phyloP scores from a whole-genome alignment of 2,888 invertebrate species.

The Tiphia femorata region DNA sequence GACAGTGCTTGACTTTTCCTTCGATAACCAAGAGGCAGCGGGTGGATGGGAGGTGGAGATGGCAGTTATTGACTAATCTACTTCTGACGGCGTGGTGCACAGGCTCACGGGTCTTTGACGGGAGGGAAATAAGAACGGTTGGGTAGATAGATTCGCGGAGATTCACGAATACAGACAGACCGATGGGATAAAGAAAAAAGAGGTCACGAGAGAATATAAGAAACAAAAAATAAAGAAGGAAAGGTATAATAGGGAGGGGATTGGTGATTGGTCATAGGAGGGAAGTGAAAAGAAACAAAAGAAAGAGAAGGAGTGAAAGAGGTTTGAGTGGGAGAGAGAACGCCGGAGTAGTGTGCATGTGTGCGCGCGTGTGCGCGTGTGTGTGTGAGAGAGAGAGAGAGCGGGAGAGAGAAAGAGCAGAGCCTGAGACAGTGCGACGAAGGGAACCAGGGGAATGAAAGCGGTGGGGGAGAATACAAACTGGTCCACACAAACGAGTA shows the following conservation, averaged over 20 bases:
- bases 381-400: constrained; percentile 22
- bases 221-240: no score
- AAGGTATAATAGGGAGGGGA: no score
- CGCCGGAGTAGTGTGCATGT: not conserved
- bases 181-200: no score
- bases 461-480: constrained; percentile 15
- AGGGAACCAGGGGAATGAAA: no score
- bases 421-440: not conserved
- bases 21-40: constrained; percentile 10
- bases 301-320: not conserved
- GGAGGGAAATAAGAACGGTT: no score
- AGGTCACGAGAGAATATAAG: no score
- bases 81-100: constrained; percentile 56
- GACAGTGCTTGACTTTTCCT: constrained; percentile 22
- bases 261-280: no score
- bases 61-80: constrained; percentile 57
- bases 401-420: constrained; percentile 6
- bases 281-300: constrained; percentile 27
- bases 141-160: no score
- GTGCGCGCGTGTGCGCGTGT: no score
- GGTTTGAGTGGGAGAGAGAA: not conserved
- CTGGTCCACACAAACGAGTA: constrained; percentile 28
- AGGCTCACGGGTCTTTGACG: no score
- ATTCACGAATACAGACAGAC: no score
- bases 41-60: no score